A percentile compares a stretch with the other conserved stretches of the same genome.
These are phyloP conservation scores for Babylonia areolata DNA, from an alignment of 1,140 invertebrate genomes.

Conservation along the genomic window DNA sequence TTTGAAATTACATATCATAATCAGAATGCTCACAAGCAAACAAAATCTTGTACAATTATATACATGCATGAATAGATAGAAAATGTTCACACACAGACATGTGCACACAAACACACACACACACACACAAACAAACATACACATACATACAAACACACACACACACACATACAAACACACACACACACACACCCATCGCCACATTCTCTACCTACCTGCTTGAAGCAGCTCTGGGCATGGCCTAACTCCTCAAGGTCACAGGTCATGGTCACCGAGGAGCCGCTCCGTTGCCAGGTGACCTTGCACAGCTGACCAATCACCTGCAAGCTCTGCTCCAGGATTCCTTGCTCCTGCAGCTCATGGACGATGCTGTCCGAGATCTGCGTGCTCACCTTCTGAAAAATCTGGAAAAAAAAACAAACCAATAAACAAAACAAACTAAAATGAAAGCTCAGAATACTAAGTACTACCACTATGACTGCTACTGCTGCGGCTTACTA, in stretches of 20 bases:
- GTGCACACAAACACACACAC: too few relatives aligned
- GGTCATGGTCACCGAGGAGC: slow-evolving; percentile 6
- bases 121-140: too few relatives aligned
- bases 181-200: too few relatives aligned
- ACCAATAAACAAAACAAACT: not conserved
- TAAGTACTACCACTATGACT: too few relatives aligned
- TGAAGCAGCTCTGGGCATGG: slow-evolving; percentile 11
- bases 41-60: not conserved
- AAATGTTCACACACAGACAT: too few relatives aligned
- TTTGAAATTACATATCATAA: too few relatives aligned
- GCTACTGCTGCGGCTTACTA: too few relatives aligned
- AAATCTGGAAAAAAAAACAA: not conserved
- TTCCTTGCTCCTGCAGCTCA: not conserved
- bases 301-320: not conserved
- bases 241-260: slow-evolving; percentile 6
- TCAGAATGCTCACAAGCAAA: not conserved
- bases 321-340: slow-evolving; percentile 5
- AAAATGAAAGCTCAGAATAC: not conserved
- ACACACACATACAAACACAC: too few relatives aligned
- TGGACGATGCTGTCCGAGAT: slow-evolving; percentile 1
- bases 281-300: slow-evolving; percentile 20
- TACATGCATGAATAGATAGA: not conserved
- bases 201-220: slow-evolving; percentile 17
- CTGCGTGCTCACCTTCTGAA: slow-evolving; percentile 19
- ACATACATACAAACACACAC: too few relatives aligned